Evolutionary conservation across 1,140 invertebrate species (phyloP), one percentile per base, ranked within the genome.

Genomic region (Magallana ariakensis): DNA sequence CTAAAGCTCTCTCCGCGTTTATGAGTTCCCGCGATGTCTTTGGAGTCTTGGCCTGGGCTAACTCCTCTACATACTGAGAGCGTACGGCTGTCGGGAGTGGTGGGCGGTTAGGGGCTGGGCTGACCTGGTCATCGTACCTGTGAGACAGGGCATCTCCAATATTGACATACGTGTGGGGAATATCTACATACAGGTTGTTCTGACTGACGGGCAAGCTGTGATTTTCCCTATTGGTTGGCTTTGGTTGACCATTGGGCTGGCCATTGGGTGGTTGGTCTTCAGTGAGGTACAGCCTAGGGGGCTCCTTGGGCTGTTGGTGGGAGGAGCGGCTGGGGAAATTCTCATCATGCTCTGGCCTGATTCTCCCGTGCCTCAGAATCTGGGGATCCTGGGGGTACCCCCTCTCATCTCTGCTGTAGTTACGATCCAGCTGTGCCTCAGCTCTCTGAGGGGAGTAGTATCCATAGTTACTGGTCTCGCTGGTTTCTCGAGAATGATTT

Each of bases 11-110:
- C 22, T 89, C 88, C 16, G 93, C 85, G 3, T 88, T 88, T 22
- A 93, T 70, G 2, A 92, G 85, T 80, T 92, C 89, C 70, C 89
- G 62, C 11, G 89, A 90, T n/a, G 92, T 92, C 15, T 84, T 82
- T 22, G 93, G 93, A 11, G 92, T 92, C 70, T 90, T 89, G 1
- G 89, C 87, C 66, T 93, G 70, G 19, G 93, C 93, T 26, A 93
- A 56, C 33, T 93, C 92, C 80, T 90, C 87, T 9, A 92, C 90
- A 33, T 93, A 89, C 83, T 92, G 89, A 57, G 91, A 85, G 10
- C 92, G 84, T 15, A 91, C 89, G 8, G 88, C 84, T 8, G 90
- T 90, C 0, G 93, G 93, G 54, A 92, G 89, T 11, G 93, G 92
- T 54, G 92, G 93, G 70, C 92, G 62, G 16, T 80, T 75, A 7